Evolutionary conservation across 1,140 invertebrate genomes (phyloP).

Genomic region (Diabrotica virgifera): DNA sequence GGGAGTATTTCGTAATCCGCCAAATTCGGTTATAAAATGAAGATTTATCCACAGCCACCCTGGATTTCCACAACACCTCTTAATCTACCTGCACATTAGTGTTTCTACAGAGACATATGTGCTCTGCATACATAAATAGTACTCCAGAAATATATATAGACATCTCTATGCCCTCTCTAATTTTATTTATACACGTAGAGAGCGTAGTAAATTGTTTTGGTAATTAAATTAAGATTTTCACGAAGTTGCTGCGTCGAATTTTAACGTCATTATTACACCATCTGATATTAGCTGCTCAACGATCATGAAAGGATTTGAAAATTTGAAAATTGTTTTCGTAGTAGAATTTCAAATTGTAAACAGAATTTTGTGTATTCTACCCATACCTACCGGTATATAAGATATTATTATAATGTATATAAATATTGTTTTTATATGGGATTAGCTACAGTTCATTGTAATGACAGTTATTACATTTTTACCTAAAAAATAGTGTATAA

Average conservation of each 20-base stretch:
- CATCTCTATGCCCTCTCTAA: background rate
- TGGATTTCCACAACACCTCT: constrained; percentile 23
- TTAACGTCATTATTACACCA: background rate
- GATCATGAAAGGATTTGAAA: too few species aligned
- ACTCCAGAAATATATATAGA: background rate
- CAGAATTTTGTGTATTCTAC: too few species aligned
- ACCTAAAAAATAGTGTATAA: too few species aligned
- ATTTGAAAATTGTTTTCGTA: too few species aligned
- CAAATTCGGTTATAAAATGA: constrained; percentile 24
- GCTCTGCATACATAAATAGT: background rate
- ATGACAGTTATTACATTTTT: too few species aligned
- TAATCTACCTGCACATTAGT: constrained; percentile 27
- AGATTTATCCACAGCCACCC: constrained; percentile 21
- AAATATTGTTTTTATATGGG: too few species aligned
- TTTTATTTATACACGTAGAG: background rate
- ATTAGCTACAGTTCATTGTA: too few species aligned
- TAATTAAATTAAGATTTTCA: constrained; percentile 3
- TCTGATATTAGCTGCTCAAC: too few species aligned
- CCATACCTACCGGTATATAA: too few species aligned
- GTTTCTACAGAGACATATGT: constrained; percentile 7
- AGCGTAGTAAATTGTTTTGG: background rate
- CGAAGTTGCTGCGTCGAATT: background rate
- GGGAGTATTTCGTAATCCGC: constrained; percentile 18
- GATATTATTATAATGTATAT: too few species aligned
- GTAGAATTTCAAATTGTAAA: too few species aligned